Evolutionary conservation across 2,888 invertebrate genomes (phyloP).

Genomic region (Drosophila greeni): DNA sequence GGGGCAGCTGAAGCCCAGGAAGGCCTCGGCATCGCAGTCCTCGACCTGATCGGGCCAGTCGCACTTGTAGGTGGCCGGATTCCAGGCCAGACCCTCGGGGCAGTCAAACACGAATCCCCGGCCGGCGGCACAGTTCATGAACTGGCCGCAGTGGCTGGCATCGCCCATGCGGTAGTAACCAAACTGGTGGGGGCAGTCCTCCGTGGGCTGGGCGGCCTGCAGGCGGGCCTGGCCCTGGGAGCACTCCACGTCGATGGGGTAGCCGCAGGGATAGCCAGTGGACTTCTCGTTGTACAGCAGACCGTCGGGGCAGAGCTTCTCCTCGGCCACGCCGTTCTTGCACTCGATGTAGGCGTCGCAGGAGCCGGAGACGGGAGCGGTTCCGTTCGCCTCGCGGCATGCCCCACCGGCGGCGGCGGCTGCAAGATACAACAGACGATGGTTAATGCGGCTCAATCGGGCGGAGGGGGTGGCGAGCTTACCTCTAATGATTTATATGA

Average conservation of each 20-base stretch:
- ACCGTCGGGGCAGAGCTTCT: conserved; percentile 90
- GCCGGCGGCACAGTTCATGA: conserved; percentile 90
- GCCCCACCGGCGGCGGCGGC: conserved; percentile 67
- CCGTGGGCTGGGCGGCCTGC: conserved; percentile 82
- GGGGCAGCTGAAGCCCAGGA: conserved; percentile 89
- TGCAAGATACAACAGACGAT: conserved; percentile 46
- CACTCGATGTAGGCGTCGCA: conserved; percentile 89
- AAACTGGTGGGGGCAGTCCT: conserved; percentile 90
- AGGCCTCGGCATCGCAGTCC: conserved; percentile 89
- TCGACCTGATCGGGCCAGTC: conserved; percentile 93
- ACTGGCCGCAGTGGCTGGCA: conserved; percentile 85
- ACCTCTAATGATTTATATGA: conserved; percentile 74
- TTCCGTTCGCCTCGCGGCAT: conserved; percentile 85
- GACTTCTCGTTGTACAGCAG: conserved; percentile 87
- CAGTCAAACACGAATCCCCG: conserved; percentile 86
- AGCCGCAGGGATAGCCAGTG: conserved; percentile 88
- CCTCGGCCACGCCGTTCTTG: conserved; percentile 85
- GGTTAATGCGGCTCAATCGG: conserved; percentile 50
- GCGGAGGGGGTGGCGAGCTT: conserved; percentile 51
- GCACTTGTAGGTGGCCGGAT: conserved; percentile 85
- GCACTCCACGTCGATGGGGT: conserved; percentile 90
- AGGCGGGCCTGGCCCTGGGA: conserved; percentile 83
- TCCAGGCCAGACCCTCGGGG: conserved; percentile 90
- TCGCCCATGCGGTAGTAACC: conserved; percentile 88
- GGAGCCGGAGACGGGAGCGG: conserved; percentile 84